Evolutionary conservation across 2,113 vertebrate genomes (phyloP), one percentile per base, ranked within the genome.

Genomic region (Pangasianodon hypophthalmus): DNA sequence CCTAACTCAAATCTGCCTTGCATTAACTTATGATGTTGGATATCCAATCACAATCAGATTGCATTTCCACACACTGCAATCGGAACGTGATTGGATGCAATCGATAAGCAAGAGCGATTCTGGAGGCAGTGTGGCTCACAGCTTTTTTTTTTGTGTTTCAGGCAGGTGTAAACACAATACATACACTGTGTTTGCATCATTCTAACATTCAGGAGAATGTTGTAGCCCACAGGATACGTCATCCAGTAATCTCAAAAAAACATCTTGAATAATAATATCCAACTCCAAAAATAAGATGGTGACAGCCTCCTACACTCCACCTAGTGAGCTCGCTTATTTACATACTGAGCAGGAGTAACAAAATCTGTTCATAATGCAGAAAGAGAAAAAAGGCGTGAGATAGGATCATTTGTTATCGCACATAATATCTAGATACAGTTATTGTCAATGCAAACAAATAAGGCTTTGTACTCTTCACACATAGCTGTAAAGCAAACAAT

Each of bases 231-330:
- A 44, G 44, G 16, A 85, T 67, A 67, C 41, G 29, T 32, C 84
- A 46, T 85, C 41, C 13, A 85, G 64, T 85, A 85, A 58, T 37
- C 41, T 85, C 21, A 24, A 84, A 84, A 37, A 64, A 85, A 85
- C 41, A 67, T 84, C 84, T 67, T 67, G 84, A 85, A 67, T 85
- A 48, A 85, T 85, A 48, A 67, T 85, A 67, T 84, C 56, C 21
- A 26, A 13, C 37, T 84, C 82, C 24, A 46, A 84, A 84, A 62
- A 84, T 46, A 84, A 41, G 37, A 62, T 16, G 56, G n/a, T 52
- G 62, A 86, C 84, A 86, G 62, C 46, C 62, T 69, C 84, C 84
- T 86, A 86, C 84, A 86, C 62, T 50, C 84, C 44, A 85, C 84
- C 62, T 86, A 50, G 84, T 21, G 1, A 86, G 44, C 46, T 32